A percentile compares a stretch with the other conserved stretches of the same genome.
phyloP scores from a whole-genome alignment of 2,888 invertebrate genomes.

The Erannis defoliaria region DNA sequence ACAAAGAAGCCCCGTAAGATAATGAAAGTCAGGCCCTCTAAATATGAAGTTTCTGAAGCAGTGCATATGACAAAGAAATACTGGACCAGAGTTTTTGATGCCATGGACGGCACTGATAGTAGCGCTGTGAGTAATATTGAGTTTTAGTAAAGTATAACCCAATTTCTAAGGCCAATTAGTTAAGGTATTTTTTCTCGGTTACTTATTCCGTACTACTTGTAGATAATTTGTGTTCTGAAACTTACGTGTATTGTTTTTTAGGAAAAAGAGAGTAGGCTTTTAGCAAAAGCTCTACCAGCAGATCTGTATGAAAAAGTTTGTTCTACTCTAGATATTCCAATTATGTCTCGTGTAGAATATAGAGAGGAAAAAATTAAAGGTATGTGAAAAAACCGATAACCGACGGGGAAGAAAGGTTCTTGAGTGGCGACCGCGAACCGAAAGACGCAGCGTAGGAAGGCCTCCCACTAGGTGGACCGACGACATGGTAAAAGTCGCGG shows the following conservation, averaged over 20 bases:
- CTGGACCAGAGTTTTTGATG: slow-evolving; percentile 68
- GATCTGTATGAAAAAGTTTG: slow-evolving; percentile 75
- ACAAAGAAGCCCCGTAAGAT: slow-evolving; percentile 63
- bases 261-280: slow-evolving; percentile 63
- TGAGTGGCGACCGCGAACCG: too few relatives aligned
- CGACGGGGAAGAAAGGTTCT: too few relatives aligned
- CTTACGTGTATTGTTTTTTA: slow-evolving; percentile 42
- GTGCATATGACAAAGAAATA: slow-evolving; percentile 69
- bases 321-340: slow-evolving; percentile 64
- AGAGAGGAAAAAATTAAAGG: slow-evolving; percentile 49
- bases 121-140: slow-evolving; percentile 31
- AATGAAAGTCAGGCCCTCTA: slow-evolving; percentile 64
- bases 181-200: background rate
- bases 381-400: too few relatives aligned
- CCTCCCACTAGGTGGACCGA: too few relatives aligned
- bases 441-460: too few relatives aligned
- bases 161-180: background rate
- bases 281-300: slow-evolving; percentile 68
- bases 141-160: background rate
- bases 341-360: slow-evolving; percentile 36
- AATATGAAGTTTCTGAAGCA: slow-evolving; percentile 62
- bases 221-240: background rate
- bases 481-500: too few relatives aligned
- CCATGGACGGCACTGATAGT: slow-evolving; percentile 52
- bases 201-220: background rate